Base-by-base conservation (phyloP, 2,888 invertebrate species). In the Therioaphis trifolii region DNA sequence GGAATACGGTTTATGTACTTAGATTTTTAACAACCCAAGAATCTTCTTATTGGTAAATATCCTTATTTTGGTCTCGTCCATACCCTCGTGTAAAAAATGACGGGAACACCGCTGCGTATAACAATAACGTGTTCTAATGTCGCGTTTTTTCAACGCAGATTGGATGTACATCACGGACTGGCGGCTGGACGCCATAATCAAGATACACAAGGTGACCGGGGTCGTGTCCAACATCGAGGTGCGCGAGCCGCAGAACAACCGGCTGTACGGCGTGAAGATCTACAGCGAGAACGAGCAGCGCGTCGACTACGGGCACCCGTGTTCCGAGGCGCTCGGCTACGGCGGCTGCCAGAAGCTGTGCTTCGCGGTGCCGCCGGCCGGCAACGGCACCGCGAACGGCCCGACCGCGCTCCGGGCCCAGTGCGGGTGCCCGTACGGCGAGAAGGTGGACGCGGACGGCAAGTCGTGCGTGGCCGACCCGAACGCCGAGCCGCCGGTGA, bases 111-210 rank as follows among this genome's bases (percentile, higher is more conserved):
- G n/a, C n/a, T n/a, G n/a, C n/a, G n/a, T n/a, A n/a, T n/a, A n/a
- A n/a, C n/a, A n/a, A n/a, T n/a, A n/a, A n/a, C n/a, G n/a, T n/a
- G n/a, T n/a, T n/a, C n/a, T n/a, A n/a, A n/a, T n/a, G n/a, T n/a
- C n/a, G n/a, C n/a, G n/a, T n/a, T n/a, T n/a, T n/a, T n/a, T n/a
- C n/a, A n/a, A n/a, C 35, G 35, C 87, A 90, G 94, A 96, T 35
- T 96, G 94, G 91, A 94, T 99, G 92, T 99, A 97, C 89, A 97
- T 98, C 71, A 97, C 98, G 0, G 98, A 99, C 89, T 99, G 99
- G 97, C 91, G 98, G 72, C 89, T 98, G 71, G 98, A 98, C 88
- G 97, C 98, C 0, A 97, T 99, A 79, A 94, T 98, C 15, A 91
- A 96, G 29, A 90, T 98, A 86, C 93, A 97, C 88, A 98, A 98